Evolutionary conservation across 2,888 invertebrate genomes (phyloP), one percentile per base, ranked within the genome.

Genomic region (Caenorhabditis parvicauda): DNA sequence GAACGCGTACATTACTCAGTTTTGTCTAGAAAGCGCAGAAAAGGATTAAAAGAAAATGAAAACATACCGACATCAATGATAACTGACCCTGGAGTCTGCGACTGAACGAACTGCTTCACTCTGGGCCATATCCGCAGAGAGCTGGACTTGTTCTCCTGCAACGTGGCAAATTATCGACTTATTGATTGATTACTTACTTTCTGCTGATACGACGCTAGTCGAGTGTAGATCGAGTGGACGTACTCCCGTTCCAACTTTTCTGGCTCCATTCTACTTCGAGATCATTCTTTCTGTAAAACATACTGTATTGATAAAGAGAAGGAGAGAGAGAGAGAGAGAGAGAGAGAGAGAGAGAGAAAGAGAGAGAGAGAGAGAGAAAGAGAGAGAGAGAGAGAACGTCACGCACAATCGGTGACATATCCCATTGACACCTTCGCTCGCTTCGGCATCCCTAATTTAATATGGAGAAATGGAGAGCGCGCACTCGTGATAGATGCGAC

Each of bases 221-320:
- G 59, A 5, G 67, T 55, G 43, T 76, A 76, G 25, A 75, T 74
- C n/a, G 71, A 59, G 48, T 70, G 75, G 28, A 76, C 76, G 44
- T 76, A 76, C 32, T 69, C 67, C 29, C 59, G 48, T 42, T 76
- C 76, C 17, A 73, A 44, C 24, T 24, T 47, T 9, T 54, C 57
- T 9, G 56, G 43, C 25, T 17, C 43, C 37, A 57, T 50, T 37
- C 55, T 55, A 54, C 54, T 60, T 24, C 27, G 45, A n/a, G n/a
- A n/a, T n/a, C n/a, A n/a, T n/a, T n/a, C n/a, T n/a, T n/a, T n/a
- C n/a, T n/a, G n/a, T n/a, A n/a, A n/a, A n/a, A n/a, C n/a, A n/a
- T n/a, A n/a, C n/a, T 3, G 29, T 19, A 32, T 45, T 22, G 46
- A 39, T 27, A 28, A 39, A 1, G 24, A 17, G 29, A 19, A 12